Base-by-base conservation (phyloP, 2,797 vertebrate species). In the Gymnoscopelus microlampas region DNA sequence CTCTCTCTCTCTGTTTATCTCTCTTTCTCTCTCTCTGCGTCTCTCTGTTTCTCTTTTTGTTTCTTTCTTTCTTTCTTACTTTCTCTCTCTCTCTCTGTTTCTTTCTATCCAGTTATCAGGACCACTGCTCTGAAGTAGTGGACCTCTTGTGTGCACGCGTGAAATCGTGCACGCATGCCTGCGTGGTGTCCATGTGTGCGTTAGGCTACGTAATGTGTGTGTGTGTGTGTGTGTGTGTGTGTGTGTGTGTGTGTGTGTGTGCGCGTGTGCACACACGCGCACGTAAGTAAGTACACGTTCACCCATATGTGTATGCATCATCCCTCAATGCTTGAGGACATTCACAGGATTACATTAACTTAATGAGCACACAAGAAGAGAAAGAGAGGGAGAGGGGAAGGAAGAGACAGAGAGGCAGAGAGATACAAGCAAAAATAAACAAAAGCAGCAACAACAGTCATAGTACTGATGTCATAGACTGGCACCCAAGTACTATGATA, bases 91-190 rank as follows among this genome's bases (percentile, higher is more conserved):
- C 47, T 55, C 56, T 75, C 48, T 64, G 3, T 68, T 57, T 60
- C 58, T 15, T 9, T 15, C 4, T 62, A 60, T 83, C 72, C 70
- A 78, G 84, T 88, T 78, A 87, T 74, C 72, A 73, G 63, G 14
- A 47, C 74, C 56, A 61, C 53, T 71, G 57, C 48, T 66, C 5
- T 13, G 65, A 74, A 66, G 63, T 71, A 58, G 19, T 19, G 19
- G 19, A 19, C 19, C 24, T 57, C 53, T 19, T 19, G 19, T 19
- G 19, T 26, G 50, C 50, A 68, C 68, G 60, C 60, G 68, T 57
- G n/a, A n/a, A 66, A 47, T 26, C 49, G 19, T 12, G 61, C 56
- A 68, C 54, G 67, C 5, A 24, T 10, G 11, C 13, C 59, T 39
- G 15, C 54, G 39, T 51, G 26, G 10, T 29, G 14, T 54, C 2